Conservation (phyloP, 1,140 invertebrate species). For the Holcopasites calliopsidis region DNA sequence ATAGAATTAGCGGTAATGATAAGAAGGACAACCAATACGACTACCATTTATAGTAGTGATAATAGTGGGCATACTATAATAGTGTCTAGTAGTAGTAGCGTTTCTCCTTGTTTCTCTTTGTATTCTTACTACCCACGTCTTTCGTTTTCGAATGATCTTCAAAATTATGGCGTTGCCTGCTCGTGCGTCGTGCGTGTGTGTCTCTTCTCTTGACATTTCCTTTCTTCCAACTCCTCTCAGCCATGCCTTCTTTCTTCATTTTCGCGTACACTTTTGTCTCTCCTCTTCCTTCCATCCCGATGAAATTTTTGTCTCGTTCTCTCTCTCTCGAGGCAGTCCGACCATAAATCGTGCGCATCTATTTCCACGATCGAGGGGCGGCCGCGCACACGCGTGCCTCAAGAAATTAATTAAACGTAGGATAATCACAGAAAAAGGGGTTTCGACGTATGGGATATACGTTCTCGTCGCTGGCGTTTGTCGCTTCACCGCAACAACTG, state of each 20-base stretch:
- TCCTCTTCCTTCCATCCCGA: background rate
- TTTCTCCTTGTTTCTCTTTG: conserved; percentile 52
- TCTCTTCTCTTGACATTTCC: conserved; percentile 52
- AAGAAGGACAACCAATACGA: conserved; percentile 73
- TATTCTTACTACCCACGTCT: conserved; percentile 52
- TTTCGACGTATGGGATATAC: conserved; percentile 66
- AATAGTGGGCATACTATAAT: conserved; percentile 73
- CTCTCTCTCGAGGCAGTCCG: conserved; percentile 62
- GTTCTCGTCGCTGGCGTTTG: conserved; percentile 50
- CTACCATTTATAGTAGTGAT: conserved; percentile 74
- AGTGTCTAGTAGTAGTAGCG: conserved; percentile 73
- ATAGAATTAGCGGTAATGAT: conserved; percentile 71
- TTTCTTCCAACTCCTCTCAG: conserved; percentile 16
- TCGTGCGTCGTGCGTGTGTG: conserved; percentile 56
- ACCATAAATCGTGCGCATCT: conserved; percentile 56
- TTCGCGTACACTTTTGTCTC: conserved; percentile 12
- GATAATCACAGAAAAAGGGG: conserved; percentile 80
- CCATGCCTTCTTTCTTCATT: conserved; percentile 21
- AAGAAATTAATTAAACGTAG: conserved; percentile 79
- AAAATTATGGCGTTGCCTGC: conserved; percentile 75
- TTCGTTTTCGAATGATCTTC: conserved; percentile 68
- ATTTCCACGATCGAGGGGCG: conserved; percentile 57
- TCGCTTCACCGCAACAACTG: conserved; percentile 78
- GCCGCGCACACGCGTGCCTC: conserved; percentile 57
- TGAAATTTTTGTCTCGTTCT: conserved; percentile 43